Evolutionary conservation across 2,888 invertebrate genomes (phyloP).

Genomic region (Idaea dimidiata): DNA sequence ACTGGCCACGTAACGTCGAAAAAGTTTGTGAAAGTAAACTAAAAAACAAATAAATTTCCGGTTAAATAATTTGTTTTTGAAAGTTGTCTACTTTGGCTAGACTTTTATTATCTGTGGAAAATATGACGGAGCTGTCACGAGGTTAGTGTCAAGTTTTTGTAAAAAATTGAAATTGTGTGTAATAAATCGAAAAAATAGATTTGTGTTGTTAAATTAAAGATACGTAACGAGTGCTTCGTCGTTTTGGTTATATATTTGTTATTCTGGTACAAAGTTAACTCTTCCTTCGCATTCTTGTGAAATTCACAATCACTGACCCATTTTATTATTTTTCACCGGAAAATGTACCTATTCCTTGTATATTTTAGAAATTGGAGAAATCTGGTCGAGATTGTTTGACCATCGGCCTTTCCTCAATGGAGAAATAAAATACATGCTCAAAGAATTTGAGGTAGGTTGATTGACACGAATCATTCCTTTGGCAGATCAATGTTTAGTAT

Average conservation of each 20-base stretch:
- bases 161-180: constrained; percentile 14
- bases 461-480: not conserved
- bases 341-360: not conserved
- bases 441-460: constrained; percentile 89
- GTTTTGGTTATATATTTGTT: not conserved
- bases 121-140: constrained; percentile 78
- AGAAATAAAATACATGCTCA: constrained; percentile 90
- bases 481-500: not conserved
- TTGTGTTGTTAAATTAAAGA: not conserved
- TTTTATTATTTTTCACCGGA: constrained; percentile 11
- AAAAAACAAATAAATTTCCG: not conserved
- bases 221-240: not conserved
- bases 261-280: not conserved
- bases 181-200: constrained; percentile 6
- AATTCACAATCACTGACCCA: constrained; percentile 14
- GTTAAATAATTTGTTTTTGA: not conserved
- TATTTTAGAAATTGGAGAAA: constrained; percentile 87
- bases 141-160: constrained; percentile 47
- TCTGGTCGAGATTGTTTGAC: constrained; percentile 92
- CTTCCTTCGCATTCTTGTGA: not conserved
- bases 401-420: constrained; percentile 92
- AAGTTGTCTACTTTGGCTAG: not conserved
- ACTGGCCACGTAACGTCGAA: not conserved
- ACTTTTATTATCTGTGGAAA: not conserved
- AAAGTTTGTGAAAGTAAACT: not conserved